A percentile compares a stretch with the other conserved stretches of the same genome.
Conservation (phyloP, 2,888 invertebrate species). For the Platycheirus albimanus region DNA sequence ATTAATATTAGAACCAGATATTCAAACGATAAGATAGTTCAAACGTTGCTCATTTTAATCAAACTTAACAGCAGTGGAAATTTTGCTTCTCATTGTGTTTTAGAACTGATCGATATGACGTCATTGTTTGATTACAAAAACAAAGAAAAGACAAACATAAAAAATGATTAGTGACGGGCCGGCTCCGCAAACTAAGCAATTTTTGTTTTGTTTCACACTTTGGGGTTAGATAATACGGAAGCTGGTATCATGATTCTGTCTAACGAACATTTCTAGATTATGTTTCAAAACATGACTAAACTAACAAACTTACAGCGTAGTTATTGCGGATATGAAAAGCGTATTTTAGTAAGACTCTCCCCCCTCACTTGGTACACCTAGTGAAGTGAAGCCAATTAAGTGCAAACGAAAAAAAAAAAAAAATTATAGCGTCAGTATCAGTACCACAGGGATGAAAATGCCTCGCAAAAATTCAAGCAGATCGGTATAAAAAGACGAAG, state of each 20-base stretch:
- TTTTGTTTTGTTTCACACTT: background rate
- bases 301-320: conserved; percentile 22
- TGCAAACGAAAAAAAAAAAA: conserved; percentile 25
- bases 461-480: too few relatives aligned
- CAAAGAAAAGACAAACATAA: too few relatives aligned
- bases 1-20: too few relatives aligned
- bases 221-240: conserved; percentile 17
- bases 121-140: conserved; percentile 62
- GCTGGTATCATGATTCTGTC: conserved; percentile 7
- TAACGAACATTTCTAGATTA: conserved; percentile 4
- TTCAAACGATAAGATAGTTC: too few relatives aligned
- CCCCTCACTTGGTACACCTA: background rate
- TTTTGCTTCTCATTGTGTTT: background rate
- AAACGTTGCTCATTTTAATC: too few relatives aligned
- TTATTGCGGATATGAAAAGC: conserved; percentile 14
- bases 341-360: conserved; percentile 7
- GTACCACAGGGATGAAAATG: too few relatives aligned
- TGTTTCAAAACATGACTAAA: too few relatives aligned
- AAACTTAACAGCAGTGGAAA: conserved; percentile 7
- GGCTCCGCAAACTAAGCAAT: conserved; percentile 9
- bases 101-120: conserved; percentile 4
- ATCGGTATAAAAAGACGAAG: too few relatives aligned
- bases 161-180: conserved; percentile 23
- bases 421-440: background rate
- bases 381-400: conserved; percentile 55